phyloP scores from a whole-genome alignment of 2,113 vertebrate genomes.

The Rhineura floridana region DNA sequence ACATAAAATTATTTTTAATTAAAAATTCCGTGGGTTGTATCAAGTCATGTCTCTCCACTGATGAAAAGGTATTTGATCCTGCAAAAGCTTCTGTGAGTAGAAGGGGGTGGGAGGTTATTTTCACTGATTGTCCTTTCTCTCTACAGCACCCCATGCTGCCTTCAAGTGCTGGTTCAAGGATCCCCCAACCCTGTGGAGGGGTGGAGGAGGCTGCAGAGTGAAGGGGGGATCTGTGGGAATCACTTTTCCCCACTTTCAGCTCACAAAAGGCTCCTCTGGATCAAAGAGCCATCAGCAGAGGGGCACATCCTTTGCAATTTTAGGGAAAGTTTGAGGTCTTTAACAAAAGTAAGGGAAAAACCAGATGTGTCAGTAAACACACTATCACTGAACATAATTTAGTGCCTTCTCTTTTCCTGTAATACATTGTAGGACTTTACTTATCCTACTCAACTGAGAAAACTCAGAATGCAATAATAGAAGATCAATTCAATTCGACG shows the following conservation, averaged over 20 bases:
- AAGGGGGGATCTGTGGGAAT: background rate
- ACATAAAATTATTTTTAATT: background rate
- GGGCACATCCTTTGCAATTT: background rate
- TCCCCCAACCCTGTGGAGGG: background rate
- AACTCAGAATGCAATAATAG: too few species aligned
- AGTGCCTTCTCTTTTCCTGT: background rate
- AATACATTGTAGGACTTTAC: too few species aligned
- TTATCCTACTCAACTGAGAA: background rate
- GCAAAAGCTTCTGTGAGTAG: too few species aligned
- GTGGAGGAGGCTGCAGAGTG: too few species aligned
- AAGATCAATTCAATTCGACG: background rate
- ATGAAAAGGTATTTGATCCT: too few species aligned
- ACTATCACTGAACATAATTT: background rate
- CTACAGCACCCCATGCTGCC: background rate
- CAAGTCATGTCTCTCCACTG: too few species aligned
- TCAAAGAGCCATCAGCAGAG: background rate
- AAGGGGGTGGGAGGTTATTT: background rate
- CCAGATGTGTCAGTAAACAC: background rate
- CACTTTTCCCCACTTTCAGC: too few species aligned
- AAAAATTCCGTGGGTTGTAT: background rate
- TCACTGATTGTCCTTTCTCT: background rate
- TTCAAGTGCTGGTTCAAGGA: background rate
- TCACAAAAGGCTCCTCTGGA: background rate
- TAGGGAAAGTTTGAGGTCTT: background rate
- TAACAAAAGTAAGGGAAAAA: background rate